A percentile compares a stretch with the other conserved stretches of the same genome.
Conservation (phyloP, 1,140 invertebrate species). For the Papilio xuthus region DNA sequence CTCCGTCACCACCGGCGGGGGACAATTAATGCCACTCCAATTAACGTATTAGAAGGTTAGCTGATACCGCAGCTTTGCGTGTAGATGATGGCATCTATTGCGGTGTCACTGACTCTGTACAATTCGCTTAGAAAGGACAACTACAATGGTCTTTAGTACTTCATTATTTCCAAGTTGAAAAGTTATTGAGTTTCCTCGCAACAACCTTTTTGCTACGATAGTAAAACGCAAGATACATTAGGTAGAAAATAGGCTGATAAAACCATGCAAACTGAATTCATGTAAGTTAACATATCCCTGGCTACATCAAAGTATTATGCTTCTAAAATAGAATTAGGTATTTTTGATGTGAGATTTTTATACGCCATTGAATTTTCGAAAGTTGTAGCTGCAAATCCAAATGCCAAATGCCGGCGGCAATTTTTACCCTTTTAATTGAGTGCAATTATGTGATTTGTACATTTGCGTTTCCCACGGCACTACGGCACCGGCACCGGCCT, state of each 20-base stretch:
- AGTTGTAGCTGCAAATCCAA: constrained; percentile 21
- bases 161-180: not conserved
- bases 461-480: constrained; percentile 41
- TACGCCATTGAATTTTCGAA: constrained; percentile 25
- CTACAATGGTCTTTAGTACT: not conserved
- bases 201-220: not conserved
- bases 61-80: constrained; percentile 23
- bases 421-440: constrained; percentile 45
- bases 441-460: constrained; percentile 43
- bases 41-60: constrained; percentile 44
- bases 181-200: not conserved
- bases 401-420: constrained; percentile 43
- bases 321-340: not conserved
- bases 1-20: constrained; percentile 36
- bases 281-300: not conserved
- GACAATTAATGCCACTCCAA: constrained; percentile 45
- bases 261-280: not conserved
- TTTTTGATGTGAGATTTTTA: constrained; percentile 14
- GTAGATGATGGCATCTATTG: constrained; percentile 17
- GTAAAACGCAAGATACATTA: not conserved
- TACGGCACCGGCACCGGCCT: not conserved
- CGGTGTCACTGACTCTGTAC: constrained; percentile 10
- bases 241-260: not conserved
- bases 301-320: not conserved
- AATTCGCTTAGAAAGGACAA: not conserved